These are phyloP conservation scores for Laodelphax striatellus DNA, from an alignment of 1,140 invertebrate genomes.

Conservation along the genomic window DNA sequence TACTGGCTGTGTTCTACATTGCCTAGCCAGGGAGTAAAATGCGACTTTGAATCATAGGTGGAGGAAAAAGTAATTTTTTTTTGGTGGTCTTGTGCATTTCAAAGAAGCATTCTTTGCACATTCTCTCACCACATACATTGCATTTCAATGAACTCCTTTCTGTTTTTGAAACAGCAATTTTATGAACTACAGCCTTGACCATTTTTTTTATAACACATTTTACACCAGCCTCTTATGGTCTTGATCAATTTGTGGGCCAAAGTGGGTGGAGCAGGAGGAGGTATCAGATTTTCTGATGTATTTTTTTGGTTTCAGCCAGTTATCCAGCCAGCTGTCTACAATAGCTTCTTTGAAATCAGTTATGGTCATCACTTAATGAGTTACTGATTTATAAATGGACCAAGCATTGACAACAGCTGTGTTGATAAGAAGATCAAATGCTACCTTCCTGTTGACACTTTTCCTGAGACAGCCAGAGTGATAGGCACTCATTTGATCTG, in stretches of 20 bases:
- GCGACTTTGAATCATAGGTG: too few species aligned
- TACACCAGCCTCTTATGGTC: background rate
- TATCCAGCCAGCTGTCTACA: background rate
- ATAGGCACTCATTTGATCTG: conserved; percentile 25
- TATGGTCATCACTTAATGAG: background rate
- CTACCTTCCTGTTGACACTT: conserved; percentile 17
- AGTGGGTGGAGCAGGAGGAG: background rate
- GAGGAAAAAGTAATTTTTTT: conserved; percentile 17
- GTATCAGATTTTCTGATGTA: background rate
- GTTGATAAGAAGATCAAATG: conserved; percentile 9
- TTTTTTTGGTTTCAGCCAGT: background rate
- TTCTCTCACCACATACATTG: background rate
- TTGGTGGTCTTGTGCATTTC: conserved; percentile 7
- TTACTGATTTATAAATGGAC: conserved; percentile 14
- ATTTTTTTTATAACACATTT: background rate
- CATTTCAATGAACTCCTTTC: background rate
- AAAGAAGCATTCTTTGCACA: background rate
- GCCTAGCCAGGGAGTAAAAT: too few species aligned
- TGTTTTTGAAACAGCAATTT: background rate
- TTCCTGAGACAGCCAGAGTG: conserved; percentile 16
- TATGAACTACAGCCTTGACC: background rate
- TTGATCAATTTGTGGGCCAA: background rate
- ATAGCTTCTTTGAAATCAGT: background rate
- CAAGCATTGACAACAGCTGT: conserved; percentile 12
- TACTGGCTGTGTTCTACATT: too few species aligned